These are phyloP conservation scores for Scaeva pyrastri DNA, from an alignment of 2,888 invertebrate genomes.

Conservation along the genomic window DNA sequence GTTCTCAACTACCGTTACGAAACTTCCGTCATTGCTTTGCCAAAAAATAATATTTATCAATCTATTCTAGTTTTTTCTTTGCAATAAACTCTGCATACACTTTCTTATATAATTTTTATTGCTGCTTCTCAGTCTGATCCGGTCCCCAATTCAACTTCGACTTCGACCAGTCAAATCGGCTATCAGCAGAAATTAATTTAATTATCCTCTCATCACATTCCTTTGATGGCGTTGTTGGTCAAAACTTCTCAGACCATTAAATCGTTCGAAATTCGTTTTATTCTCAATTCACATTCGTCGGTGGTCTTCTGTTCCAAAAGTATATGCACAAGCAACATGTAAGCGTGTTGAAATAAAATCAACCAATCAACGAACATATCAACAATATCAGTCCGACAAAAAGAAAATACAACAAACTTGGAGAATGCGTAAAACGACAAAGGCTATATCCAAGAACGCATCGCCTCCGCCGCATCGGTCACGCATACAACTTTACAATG, in stretches of 20 bases:
- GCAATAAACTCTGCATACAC: no score
- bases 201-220: conserved; percentile 39
- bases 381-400: conserved; percentile 48
- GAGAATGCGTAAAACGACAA: conserved; percentile 17
- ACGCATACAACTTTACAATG: conserved; percentile 44
- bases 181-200: conserved; percentile 66
- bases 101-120: conserved; percentile 14
- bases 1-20: no score
- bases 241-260: neutral
- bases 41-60: no score
- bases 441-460: neutral
- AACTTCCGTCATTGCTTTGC: no score
- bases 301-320: conserved; percentile 66
- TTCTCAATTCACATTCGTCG: conserved; percentile 51
- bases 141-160: neutral
- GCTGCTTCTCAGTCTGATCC: conserved; percentile 12
- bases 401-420: neutral
- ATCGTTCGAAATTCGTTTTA: conserved; percentile 13
- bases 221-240: neutral
- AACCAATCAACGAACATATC: conserved; percentile 60
- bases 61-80: no score
- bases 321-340: conserved; percentile 24
- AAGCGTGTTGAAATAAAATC: conserved; percentile 61
- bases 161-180: conserved; percentile 35
- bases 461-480: neutral